Percentiles rank a stretch among this genome's conserved stretches.
Evolutionary conservation across 1,140 invertebrate species (phyloP).

Genomic region (Pantala flavescens): DNA sequence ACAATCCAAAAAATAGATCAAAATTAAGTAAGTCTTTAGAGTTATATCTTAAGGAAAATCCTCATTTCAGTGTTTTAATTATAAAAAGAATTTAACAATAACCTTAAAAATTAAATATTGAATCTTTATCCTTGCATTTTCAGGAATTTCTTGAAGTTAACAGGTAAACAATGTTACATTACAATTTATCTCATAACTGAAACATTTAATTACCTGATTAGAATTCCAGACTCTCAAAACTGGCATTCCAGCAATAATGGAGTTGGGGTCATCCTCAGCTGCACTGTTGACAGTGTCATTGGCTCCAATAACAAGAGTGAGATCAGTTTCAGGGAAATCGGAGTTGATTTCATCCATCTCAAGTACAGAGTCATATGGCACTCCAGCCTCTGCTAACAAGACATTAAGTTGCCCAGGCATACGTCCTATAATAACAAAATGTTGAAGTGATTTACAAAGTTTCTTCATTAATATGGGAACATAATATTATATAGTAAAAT

Average conservation of each 20-base stretch:
- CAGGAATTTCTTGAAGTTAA: too few relatives aligned
- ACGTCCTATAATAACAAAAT: constrained; percentile 45
- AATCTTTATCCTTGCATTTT: too few relatives aligned
- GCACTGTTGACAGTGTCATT: constrained; percentile 90
- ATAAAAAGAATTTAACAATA: too few relatives aligned
- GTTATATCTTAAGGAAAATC: too few relatives aligned
- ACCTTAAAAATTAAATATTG: too few relatives aligned
- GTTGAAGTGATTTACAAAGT: constrained; percentile 4
- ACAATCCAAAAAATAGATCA: too few relatives aligned
- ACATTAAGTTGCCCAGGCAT: constrained; percentile 89
- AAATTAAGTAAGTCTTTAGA: too few relatives aligned
- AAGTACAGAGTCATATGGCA: constrained; percentile 81
- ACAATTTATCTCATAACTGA: too few relatives aligned
- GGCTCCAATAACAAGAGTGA: constrained; percentile 80
- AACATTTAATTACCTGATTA: constrained; percentile 50
- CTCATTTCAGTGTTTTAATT: too few relatives aligned
- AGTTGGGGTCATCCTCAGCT: constrained; percentile 82
- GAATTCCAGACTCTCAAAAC: constrained; percentile 79
- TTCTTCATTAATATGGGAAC: neutral
- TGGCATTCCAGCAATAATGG: constrained; percentile 87
- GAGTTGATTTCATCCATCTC: constrained; percentile 94
- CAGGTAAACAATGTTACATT: too few relatives aligned
- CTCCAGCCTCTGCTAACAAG: constrained; percentile 81
- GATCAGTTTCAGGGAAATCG: constrained; percentile 73
- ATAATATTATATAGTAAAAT: neutral